phyloP scores from a whole-genome alignment of 53 echinoderm and acorn worm species.

The Apostichopus leukothele region DNA sequence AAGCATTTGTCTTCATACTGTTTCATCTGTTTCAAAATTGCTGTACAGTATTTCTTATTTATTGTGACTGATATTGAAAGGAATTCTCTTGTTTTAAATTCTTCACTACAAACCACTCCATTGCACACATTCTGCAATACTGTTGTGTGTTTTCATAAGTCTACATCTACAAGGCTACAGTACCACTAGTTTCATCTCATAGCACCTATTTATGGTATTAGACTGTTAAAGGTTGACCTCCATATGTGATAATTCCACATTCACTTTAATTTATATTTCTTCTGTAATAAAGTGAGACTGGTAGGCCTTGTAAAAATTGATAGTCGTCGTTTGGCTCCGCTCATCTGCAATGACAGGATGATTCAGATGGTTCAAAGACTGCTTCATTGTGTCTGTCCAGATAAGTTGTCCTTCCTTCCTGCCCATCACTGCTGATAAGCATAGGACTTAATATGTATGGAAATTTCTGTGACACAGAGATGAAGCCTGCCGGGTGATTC shows the following conservation, averaged over 20 bases:
- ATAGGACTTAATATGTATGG: not conserved
- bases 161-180: too few relatives aligned
- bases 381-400: not conserved
- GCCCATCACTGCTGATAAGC: not conserved
- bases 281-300: not conserved
- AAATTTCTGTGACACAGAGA: not conserved
- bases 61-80: too few relatives aligned
- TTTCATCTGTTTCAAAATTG: too few relatives aligned
- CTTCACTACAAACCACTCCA: too few relatives aligned
- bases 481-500: not conserved
- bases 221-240: not conserved
- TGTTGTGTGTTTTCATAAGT: too few relatives aligned
- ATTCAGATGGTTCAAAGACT: not conserved
- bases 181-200: too few relatives aligned
- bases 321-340: not conserved
- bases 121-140: too few relatives aligned
- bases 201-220: too few relatives aligned
- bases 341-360: not conserved
- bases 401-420: slow-evolving; percentile 7
- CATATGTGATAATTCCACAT: not conserved
- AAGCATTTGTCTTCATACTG: too few relatives aligned
- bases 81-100: too few relatives aligned
- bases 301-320: not conserved
- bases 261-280: not conserved
- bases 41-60: too few relatives aligned